Percentiles rank a stretch among this genome's conserved stretches.
Conservation (phyloP, 2,113 vertebrate genomes). For the Marcusenius ussheri region DNA sequence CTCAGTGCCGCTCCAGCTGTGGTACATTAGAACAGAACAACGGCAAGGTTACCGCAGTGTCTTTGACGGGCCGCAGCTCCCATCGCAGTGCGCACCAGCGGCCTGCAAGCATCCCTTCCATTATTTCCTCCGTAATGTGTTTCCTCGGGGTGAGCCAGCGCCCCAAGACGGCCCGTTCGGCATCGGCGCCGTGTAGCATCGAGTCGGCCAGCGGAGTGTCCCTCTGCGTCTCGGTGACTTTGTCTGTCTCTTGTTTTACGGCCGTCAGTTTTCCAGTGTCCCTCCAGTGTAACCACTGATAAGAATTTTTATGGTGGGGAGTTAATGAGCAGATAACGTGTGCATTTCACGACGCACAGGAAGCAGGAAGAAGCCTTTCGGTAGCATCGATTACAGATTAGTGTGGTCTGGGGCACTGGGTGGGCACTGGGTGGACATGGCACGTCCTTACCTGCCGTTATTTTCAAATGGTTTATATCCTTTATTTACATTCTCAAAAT, state of each 20-base stretch:
- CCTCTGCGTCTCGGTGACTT: constrained; percentile 7
- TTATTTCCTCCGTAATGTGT: constrained; percentile 27
- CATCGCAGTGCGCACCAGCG: constrained; percentile 11
- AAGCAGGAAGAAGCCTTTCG: not conserved
- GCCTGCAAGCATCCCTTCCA: not conserved
- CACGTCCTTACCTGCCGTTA: not conserved
- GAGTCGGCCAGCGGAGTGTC: not conserved
- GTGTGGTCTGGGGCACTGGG: not conserved
- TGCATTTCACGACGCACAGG: not conserved
- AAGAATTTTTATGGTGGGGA: not conserved
- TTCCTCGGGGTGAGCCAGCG: constrained; percentile 19
- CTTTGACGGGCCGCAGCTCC: constrained; percentile 39
- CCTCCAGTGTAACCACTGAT: not conserved
- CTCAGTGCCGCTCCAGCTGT: constrained; percentile 33
- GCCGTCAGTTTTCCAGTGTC: not conserved
- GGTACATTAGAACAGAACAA: constrained; percentile 48
- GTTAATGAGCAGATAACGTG: not conserved
- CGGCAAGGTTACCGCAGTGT: constrained; percentile 51
- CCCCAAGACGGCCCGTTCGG: constrained; percentile 1
- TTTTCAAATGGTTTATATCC: not conserved
- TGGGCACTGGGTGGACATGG: not conserved
- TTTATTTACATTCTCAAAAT: not conserved
- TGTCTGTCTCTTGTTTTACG: not conserved
- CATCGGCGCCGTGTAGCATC: not conserved
- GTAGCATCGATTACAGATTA: not conserved